These are phyloP conservation scores for Conus betulinus DNA, from an alignment of 1,140 invertebrate genomes.

Conservation along the genomic window DNA sequence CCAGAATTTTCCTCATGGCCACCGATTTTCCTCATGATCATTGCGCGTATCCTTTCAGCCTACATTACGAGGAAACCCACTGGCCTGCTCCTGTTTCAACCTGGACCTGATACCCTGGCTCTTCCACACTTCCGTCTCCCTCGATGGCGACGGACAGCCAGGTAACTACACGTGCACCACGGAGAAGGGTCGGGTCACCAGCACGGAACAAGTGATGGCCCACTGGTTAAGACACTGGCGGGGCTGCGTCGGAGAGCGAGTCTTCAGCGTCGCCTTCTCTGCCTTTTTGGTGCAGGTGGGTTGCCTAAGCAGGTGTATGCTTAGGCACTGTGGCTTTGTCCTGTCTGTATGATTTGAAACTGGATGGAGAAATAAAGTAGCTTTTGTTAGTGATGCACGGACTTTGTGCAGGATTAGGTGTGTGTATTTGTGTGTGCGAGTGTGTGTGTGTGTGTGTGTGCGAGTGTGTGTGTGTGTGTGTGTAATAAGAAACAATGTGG, in stretches of 20 bases:
- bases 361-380: no score
- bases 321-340: no score
- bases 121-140: background rate
- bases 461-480: background rate
- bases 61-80: background rate
- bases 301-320: no score
- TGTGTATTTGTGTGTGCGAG: background rate
- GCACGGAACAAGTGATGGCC: background rate
- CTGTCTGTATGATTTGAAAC: no score
- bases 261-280: background rate
- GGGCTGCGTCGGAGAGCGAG: background rate
- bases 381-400: no score
- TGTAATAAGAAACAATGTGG: no score
- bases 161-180: background rate
- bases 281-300: background rate
- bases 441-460: conserved; percentile 18
- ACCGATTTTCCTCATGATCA: background rate
- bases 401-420: background rate
- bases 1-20: background rate
- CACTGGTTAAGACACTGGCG: background rate
- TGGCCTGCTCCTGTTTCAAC: background rate
- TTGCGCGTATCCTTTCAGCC: background rate
- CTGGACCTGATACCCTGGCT: background rate
- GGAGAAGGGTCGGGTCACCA: background rate
- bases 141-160: background rate